Evolutionary conservation across 2,888 invertebrate genomes (phyloP).

Genomic region (Cactoblastis cactorum): DNA sequence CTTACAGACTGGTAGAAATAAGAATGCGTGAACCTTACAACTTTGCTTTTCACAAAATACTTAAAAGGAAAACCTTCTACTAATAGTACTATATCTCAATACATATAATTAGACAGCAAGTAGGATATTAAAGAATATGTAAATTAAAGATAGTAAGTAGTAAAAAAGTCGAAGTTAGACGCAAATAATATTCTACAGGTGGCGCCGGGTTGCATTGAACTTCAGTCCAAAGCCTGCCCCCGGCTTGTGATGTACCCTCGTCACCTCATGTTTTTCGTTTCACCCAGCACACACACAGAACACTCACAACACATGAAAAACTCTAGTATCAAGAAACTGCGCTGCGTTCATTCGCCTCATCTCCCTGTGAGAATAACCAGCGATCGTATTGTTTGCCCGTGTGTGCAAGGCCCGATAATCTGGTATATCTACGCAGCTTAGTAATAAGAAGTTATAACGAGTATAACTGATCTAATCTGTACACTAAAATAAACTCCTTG

Average conservation of each 20-base stretch:
- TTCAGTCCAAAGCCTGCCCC: constrained; percentile 44
- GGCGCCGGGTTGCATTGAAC: constrained; percentile 59
- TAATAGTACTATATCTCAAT: too few relatives aligned
- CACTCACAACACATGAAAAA: constrained; percentile 40
- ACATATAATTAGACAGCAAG: too few relatives aligned
- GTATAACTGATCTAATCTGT: not conserved
- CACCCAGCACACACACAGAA: constrained; percentile 33
- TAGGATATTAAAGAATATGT: too few relatives aligned
- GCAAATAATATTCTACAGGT: constrained; percentile 41
- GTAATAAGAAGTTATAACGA: constrained; percentile 9
- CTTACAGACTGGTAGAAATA: too few relatives aligned
- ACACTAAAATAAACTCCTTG: not conserved
- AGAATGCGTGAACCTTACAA: too few relatives aligned
- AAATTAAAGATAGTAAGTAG: too few relatives aligned
- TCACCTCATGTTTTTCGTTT: constrained; percentile 48
- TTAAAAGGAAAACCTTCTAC: too few relatives aligned
- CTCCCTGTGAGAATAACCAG: constrained; percentile 40
- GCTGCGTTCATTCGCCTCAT: constrained; percentile 54
- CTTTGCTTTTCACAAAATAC: too few relatives aligned
- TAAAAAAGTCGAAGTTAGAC: not conserved
- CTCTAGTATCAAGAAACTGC: constrained; percentile 48
- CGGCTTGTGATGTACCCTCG: constrained; percentile 42
- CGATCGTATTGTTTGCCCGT: constrained; percentile 34
- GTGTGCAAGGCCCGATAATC: constrained; percentile 28
- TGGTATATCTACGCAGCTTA: constrained; percentile 21